Evolutionary conservation across 2,888 invertebrate species (phyloP).

Genomic region (Augiades crinisus): DNA sequence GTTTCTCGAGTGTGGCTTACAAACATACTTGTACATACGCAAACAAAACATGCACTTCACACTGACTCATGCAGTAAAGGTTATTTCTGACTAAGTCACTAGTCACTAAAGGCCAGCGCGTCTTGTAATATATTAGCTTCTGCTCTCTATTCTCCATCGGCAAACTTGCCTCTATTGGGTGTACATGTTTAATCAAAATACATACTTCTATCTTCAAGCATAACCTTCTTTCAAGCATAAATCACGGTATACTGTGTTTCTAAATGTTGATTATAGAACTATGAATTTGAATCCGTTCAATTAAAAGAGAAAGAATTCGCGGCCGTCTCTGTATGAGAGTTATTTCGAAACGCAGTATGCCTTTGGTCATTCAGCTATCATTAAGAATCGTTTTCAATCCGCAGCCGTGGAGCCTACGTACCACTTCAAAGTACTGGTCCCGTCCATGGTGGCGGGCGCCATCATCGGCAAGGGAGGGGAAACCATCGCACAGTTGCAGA

Average conservation of each 20-base stretch:
- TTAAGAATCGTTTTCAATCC: conserved; percentile 43
- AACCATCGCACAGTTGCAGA: conserved; percentile 98
- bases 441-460: conserved; percentile 98
- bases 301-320: too few species aligned
- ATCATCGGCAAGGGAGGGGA: conserved; percentile 99
- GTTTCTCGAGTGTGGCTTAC: conserved; percentile 46
- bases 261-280: conserved; percentile 3
- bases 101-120: conserved; percentile 36
- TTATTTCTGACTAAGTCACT: conserved; percentile 40
- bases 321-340: background rate
- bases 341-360: conserved; percentile 41
- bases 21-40: conserved; percentile 36
- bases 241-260: conserved; percentile 43
- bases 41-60: conserved; percentile 44
- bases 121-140: conserved; percentile 30
- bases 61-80: conserved; percentile 40
- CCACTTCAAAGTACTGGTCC: conserved; percentile 98
- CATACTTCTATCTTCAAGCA: conserved; percentile 19
- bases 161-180: conserved; percentile 23
- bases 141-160: conserved; percentile 27
- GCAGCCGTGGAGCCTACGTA: conserved; percentile 92
- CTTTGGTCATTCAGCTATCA: conserved; percentile 18
- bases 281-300: background rate
- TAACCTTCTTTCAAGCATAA: conserved; percentile 11
- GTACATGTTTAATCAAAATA: conserved; percentile 23